Evolutionary conservation across 2,797 vertebrate genomes (phyloP).

Genomic region (Lutjanus campechanus): DNA sequence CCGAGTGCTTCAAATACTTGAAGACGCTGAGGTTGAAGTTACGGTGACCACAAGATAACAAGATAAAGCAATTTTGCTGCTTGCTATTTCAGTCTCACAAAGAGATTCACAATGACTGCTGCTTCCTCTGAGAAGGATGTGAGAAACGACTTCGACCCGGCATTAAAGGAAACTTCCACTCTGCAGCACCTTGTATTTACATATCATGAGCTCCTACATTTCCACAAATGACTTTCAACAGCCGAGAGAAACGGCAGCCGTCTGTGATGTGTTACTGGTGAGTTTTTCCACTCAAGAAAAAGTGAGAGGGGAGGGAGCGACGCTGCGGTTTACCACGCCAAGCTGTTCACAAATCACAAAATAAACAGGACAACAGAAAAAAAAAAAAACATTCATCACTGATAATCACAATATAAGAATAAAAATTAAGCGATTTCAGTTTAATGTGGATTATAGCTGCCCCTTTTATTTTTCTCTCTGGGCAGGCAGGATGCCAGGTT

Average conservation of each 20-base stretch:
- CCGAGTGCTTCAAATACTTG: background rate
- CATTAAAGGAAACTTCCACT: background rate
- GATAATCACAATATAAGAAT: background rate
- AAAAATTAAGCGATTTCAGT: background rate
- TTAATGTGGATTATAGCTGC: slow-evolving; percentile 15
- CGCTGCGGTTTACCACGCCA: slow-evolving; percentile 26
- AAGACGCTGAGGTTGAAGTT: background rate
- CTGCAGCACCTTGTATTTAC: background rate
- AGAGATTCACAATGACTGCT: background rate
- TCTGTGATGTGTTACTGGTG: slow-evolving; percentile 20
- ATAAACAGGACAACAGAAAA: slow-evolving; percentile 11
- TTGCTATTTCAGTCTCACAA: background rate
- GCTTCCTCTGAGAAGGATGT: background rate
- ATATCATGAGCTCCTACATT: slow-evolving; percentile 3
- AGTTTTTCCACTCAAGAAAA: slow-evolving; percentile 51
- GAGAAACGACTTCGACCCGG: background rate
- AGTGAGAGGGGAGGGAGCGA: slow-evolving; percentile 4
- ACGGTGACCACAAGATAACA: background rate
- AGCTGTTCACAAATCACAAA: slow-evolving; percentile 31
- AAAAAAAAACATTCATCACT: background rate
- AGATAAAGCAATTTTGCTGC: slow-evolving; percentile 8
- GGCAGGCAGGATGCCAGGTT: slow-evolving; percentile 24
- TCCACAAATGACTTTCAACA: slow-evolving; percentile 13
- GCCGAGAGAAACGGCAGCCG: background rate
- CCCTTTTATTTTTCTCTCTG: slow-evolving; percentile 27